Evolutionary conservation across 2,797 vertebrate species (phyloP), one percentile per base, ranked within the genome.

Genomic region (Octomys mimax): DNA sequence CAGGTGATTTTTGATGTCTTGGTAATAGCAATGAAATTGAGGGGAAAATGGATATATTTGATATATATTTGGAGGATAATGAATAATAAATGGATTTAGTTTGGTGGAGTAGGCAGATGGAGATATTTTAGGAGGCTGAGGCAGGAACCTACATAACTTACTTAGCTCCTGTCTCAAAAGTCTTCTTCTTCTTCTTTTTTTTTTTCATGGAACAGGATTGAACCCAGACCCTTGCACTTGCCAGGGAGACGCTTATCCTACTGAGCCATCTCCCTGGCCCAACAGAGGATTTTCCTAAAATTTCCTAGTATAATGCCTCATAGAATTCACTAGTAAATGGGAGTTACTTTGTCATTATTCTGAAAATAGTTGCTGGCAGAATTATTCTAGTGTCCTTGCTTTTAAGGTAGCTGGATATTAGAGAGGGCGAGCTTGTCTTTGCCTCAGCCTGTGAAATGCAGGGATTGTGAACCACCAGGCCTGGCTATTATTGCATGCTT

Each of bases 321-420:
- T 42, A 42, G 80, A 94, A 42, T 31, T 83, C 52, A 80, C 18
- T 81, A 89, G 57, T 91, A 82, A 92, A 31, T 92, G 89, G 39
- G 6, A 87, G 49, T 83, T 93, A 61, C 78, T 95, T 91, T 92
- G 82, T 92, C 42, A 49, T 87, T 95, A 80, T 84, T 80, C 66
- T 82, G 39, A 95, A 87, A 95, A 85, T n/a, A 92, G 21, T 92
- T 96, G 61, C 4, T 46, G 84, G 13, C 66, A 78, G 36, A 84
- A 84, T 81, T n/a, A 39, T 77, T 86, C 49, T 82, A 86, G 31
- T 87, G 19, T 71, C 49, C 82, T 96, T 95, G 66, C 61, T 96
- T 94, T 96, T 93, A 95, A 92, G 87, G 54, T 93, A 95, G 87
- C 83, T 94, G 54, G 54, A 22, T 73, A 88, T 81, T 96, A 71